phyloP scores from a whole-genome alignment of 2,888 invertebrate species.

The Erynnis tages region DNA sequence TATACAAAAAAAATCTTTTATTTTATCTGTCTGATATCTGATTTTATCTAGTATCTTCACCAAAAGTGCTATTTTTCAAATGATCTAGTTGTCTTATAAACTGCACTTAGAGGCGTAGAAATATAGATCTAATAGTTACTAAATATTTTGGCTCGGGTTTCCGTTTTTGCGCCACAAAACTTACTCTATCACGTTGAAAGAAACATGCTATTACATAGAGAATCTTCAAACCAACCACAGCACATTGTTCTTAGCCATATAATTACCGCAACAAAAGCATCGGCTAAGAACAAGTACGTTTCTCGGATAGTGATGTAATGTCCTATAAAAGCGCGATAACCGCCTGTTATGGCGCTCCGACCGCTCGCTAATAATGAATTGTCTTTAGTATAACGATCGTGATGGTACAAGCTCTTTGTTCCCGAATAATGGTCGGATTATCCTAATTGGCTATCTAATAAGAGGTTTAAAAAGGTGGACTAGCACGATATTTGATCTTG shows the following conservation, averaged over 20 bases:
- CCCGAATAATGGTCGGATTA: slow-evolving; percentile 23
- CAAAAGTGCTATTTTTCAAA: too few relatives aligned
- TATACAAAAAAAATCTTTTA: not conserved
- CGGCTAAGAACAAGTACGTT: slow-evolving; percentile 66
- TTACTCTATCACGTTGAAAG: not conserved
- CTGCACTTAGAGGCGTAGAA: too few relatives aligned
- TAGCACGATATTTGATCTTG: not conserved
- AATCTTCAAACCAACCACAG: not conserved
- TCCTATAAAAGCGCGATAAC: slow-evolving; percentile 81
- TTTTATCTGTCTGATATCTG: too few relatives aligned
- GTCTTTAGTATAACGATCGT: slow-evolving; percentile 78
- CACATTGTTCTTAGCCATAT: slow-evolving; percentile 32
- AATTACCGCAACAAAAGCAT: slow-evolving; percentile 67
- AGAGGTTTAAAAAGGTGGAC: slow-evolving; percentile 9
- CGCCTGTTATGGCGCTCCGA: slow-evolving; percentile 74
- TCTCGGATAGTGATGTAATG: slow-evolving; percentile 78
- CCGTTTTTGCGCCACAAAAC: too few relatives aligned
- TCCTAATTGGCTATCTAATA: slow-evolving; percentile 26
- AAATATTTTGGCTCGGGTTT: too few relatives aligned
- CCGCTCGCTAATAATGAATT: slow-evolving; percentile 80
- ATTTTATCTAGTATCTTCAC: too few relatives aligned
- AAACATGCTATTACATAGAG: not conserved
- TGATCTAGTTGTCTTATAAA: too few relatives aligned
- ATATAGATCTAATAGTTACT: too few relatives aligned
- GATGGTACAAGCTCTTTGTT: slow-evolving; percentile 52